Conservation (phyloP, 2,888 invertebrate genomes). For the Biston betularia region DNA sequence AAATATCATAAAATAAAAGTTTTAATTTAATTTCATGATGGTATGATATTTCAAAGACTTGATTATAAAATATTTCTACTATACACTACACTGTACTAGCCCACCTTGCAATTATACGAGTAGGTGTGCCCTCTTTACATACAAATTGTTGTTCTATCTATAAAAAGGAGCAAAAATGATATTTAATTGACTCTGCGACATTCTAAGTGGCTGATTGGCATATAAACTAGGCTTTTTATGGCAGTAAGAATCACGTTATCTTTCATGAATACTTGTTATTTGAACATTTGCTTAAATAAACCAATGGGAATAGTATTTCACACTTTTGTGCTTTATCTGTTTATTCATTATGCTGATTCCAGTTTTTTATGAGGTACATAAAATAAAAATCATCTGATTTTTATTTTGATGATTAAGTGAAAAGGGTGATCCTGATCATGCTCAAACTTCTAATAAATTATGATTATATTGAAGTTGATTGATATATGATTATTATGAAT, state of each 20-base stretch:
- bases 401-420: too few species aligned
- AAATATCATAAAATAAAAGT: too few species aligned
- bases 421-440: too few species aligned
- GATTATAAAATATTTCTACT: conserved; percentile 2
- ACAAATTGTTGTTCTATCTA: conserved; percentile 36
- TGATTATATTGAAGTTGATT: too few species aligned
- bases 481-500: too few species aligned
- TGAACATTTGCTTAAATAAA: conserved; percentile 3
- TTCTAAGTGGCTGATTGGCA: conserved; percentile 32
- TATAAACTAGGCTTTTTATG: conserved; percentile 31
- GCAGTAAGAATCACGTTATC: conserved; percentile 4
- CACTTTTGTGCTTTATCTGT: neutral
- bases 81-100: conserved; percentile 2
- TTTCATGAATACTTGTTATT: conserved; percentile 6
- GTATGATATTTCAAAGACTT: neutral
- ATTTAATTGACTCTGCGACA: conserved; percentile 30
- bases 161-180: conserved; percentile 35
- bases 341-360: neutral
- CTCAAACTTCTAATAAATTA: too few species aligned
- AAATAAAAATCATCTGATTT: too few species aligned
- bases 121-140: conserved; percentile 41
- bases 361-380: neutral
- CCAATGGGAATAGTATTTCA: neutral
- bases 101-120: conserved; percentile 12
- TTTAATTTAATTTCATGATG: too few species aligned